Conservation (phyloP, 2,888 invertebrate species). For the Drosophila demipolita region DNA sequence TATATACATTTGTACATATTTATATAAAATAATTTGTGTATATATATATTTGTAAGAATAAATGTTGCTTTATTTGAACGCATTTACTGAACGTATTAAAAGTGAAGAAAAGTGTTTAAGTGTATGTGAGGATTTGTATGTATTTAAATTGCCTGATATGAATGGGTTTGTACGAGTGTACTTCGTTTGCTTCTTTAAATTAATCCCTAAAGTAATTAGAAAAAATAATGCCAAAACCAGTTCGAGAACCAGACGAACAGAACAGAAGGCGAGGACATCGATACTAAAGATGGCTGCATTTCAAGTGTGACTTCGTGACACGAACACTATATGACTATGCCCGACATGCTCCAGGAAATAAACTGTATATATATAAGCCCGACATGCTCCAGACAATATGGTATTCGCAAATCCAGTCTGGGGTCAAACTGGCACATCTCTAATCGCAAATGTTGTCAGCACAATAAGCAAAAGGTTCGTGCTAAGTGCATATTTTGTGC, state of each 20-base stretch:
- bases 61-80: slow-evolving; percentile 66
- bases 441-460: slow-evolving; percentile 1
- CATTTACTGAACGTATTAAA: slow-evolving; percentile 72
- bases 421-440: slow-evolving; percentile 7
- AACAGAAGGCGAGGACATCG: slow-evolving; percentile 4
- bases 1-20: slow-evolving; percentile 7
- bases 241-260: slow-evolving; percentile 58
- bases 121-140: slow-evolving; percentile 31
- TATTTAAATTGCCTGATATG: slow-evolving; percentile 50
- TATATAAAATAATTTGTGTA: slow-evolving; percentile 7
- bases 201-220: slow-evolving; percentile 82
- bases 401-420: not conserved
- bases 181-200: slow-evolving; percentile 70
- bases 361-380: not conserved
- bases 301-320: slow-evolving; percentile 1
- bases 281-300: slow-evolving; percentile 8
- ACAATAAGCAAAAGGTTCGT: slow-evolving; percentile 63
- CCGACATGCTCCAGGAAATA: not conserved
- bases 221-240: slow-evolving; percentile 69
- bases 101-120: slow-evolving; percentile 74
- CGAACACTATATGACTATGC: not conserved
- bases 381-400: not conserved
- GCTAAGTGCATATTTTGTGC: slow-evolving; percentile 74
- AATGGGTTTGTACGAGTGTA: slow-evolving; percentile 48
- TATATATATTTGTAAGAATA: not conserved